phyloP scores from a whole-genome alignment of 1,140 invertebrate genomes.

The Pararge aegeria region DNA sequence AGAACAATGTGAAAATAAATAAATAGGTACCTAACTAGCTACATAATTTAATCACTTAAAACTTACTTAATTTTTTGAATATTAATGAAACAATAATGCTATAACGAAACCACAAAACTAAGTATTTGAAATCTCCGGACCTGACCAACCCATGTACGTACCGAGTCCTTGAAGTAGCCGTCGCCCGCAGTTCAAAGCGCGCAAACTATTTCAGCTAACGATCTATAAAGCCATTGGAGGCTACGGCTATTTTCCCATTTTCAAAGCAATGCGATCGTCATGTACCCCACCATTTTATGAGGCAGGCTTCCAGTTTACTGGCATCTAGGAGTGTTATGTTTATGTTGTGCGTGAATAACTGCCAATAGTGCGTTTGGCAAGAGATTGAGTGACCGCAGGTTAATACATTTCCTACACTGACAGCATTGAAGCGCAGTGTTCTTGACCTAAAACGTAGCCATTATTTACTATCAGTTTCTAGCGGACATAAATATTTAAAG shows the following conservation, averaged over 20 bases:
- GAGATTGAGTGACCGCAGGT: constrained; percentile 1
- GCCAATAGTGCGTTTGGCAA: constrained; percentile 1
- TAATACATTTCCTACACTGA: not conserved
- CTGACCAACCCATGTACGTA: no score
- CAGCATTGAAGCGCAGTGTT: not conserved
- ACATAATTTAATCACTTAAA: no score
- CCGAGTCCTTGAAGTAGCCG: no score
- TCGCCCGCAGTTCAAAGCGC: no score
- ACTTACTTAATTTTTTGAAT: no score
- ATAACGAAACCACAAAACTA: no score
- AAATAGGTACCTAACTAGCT: no score
- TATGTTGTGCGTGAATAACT: not conserved
- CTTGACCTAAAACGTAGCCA: constrained; percentile 2
- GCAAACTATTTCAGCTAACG: no score
- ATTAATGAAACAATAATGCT: no score
- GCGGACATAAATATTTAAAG: not conserved
- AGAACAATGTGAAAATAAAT: no score
- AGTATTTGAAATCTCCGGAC: no score
- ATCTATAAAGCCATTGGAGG: not conserved
- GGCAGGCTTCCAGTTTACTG: not conserved
- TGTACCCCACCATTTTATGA: not conserved
- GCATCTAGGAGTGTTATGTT: not conserved
- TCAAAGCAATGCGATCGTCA: not conserved
- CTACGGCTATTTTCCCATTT: not conserved
- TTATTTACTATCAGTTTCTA: not conserved